Conservation (phyloP, 2,888 invertebrate species). For the Orthonychiurus folsomi region DNA sequence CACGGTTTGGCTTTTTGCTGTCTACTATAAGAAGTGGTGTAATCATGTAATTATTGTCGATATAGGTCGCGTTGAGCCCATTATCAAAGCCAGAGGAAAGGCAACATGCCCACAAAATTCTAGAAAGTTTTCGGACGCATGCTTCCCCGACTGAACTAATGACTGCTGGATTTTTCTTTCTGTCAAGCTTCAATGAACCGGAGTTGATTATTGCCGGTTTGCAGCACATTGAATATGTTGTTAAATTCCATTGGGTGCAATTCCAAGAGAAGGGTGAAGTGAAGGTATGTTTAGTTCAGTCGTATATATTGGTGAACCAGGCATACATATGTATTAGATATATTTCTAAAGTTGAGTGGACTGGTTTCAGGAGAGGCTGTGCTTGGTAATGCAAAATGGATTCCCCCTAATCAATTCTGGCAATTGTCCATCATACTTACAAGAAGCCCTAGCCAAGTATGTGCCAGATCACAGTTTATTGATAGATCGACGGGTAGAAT, state of each 20-base stretch:
- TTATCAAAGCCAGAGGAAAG: neutral
- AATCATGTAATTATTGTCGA: no score
- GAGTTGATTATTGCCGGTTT: constrained; percentile 52
- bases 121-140: constrained; percentile 25
- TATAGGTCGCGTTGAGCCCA: neutral
- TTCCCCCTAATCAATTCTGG: neutral
- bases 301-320: no score
- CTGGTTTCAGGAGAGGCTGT: neutral
- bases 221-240: constrained; percentile 84
- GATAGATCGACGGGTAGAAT: neutral
- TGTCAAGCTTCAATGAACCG: constrained; percentile 19
- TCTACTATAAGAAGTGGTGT: no score
- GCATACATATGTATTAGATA: no score
- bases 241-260: constrained; percentile 86
- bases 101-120: constrained; percentile 27
- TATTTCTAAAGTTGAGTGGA: no score
- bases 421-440: constrained; percentile 18
- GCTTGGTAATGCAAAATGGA: neutral
- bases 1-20: no score
- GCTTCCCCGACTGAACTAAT: constrained; percentile 23
- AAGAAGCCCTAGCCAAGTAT: constrained; percentile 37
- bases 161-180: constrained; percentile 28
- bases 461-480: neutral
- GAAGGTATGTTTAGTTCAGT: constrained; percentile 22
- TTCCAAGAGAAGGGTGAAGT: constrained; percentile 46